Evolutionary conservation across 2,113 vertebrate genomes (phyloP).

Genomic region (Vicugna pacos): DNA sequence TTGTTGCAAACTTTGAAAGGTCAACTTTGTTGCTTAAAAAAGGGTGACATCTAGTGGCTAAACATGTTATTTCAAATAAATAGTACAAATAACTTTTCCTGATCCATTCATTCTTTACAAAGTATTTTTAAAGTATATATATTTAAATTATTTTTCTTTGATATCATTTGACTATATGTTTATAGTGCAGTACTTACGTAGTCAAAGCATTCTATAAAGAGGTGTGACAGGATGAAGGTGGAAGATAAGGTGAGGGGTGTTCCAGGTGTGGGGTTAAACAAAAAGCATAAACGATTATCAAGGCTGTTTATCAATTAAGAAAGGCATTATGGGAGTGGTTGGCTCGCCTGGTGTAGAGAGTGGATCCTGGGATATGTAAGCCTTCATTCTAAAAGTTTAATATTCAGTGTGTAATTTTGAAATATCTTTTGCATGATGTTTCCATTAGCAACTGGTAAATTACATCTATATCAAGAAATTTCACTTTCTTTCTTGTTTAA

Average conservation of each 20-base stretch:
- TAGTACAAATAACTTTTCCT: not conserved
- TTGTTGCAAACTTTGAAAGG: constrained; percentile 46
- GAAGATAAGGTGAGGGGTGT: not conserved
- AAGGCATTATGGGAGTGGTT: not conserved
- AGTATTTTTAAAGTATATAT: constrained; percentile 53
- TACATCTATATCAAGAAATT: constrained; percentile 61
- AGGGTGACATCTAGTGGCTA: constrained; percentile 89
- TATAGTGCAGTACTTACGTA: not conserved
- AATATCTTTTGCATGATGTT: constrained; percentile 60
- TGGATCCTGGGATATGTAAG: not conserved
- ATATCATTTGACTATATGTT: not conserved
- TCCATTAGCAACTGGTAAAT: constrained; percentile 55
- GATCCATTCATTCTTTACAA: not conserved
- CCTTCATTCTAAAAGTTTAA: not conserved
- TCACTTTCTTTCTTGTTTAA: constrained; percentile 55
- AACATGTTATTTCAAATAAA: constrained; percentile 65
- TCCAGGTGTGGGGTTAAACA: not conserved
- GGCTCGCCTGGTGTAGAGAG: not conserved
- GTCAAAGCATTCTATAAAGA: not conserved
- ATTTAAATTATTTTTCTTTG: not conserved
- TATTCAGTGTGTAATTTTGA: not conserved
- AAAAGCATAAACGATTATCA: not conserved
- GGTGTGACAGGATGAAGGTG: not conserved
- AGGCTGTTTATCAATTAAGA: not conserved
- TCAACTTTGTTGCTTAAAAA: constrained; percentile 78